phyloP scores from a whole-genome alignment of 2,113 vertebrate species.

The Coracopsis vasa region DNA sequence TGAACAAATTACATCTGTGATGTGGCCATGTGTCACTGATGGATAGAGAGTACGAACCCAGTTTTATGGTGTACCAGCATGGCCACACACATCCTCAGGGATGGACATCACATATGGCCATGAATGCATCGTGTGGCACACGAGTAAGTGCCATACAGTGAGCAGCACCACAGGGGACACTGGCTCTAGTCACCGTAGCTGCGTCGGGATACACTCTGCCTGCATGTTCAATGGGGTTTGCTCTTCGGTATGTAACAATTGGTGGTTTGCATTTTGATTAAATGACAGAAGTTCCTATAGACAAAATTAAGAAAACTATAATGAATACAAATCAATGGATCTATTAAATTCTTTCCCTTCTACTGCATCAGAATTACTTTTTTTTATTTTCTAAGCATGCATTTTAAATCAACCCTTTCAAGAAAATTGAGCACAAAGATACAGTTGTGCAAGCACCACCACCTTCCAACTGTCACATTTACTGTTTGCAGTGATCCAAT shows the following conservation, averaged over 20 bases:
- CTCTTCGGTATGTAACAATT: neutral
- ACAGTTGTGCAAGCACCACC: neutral
- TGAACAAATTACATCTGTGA: neutral
- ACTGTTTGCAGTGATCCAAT: neutral
- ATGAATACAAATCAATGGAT: neutral
- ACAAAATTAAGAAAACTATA: neutral
- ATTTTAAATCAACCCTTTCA: neutral
- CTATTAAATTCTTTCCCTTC: neutral
- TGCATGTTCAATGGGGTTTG: neutral
- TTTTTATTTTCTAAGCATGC: neutral
- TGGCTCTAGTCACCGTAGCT: neutral
- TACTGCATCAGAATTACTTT: neutral
- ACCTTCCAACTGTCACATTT: neutral
- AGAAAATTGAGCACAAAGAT: neutral
- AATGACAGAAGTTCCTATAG: neutral
- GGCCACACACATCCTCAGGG: neutral
- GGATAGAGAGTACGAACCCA: neutral
- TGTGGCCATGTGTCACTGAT: neutral
- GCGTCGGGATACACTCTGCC: neutral
- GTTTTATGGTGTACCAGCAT: neutral
- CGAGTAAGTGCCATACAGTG: rapidly evolving
- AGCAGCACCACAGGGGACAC: neutral
- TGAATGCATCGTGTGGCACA: rapidly evolving
- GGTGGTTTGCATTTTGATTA: neutral
- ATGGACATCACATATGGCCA: neutral